These are phyloP conservation scores for Aphelinus certus DNA, from an alignment of 1,140 invertebrate genomes.

Conservation along the genomic window DNA sequence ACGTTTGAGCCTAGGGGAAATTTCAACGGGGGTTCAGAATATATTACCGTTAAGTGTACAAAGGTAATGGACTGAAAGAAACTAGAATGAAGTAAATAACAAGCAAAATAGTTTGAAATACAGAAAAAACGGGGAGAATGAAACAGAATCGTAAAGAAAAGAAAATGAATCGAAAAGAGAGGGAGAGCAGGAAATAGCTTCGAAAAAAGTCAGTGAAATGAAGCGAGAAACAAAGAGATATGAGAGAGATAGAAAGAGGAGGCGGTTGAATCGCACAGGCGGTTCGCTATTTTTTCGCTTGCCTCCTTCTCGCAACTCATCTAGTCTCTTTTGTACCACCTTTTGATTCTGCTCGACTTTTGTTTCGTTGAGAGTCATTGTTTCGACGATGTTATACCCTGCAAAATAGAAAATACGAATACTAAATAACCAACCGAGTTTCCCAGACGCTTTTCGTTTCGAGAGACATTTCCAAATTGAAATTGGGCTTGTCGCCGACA, in stretches of 20 bases:
- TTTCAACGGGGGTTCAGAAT: too few relatives aligned
- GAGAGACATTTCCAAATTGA: too few relatives aligned
- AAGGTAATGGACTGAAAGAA: too few relatives aligned
- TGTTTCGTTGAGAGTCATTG: slow-evolving; percentile 11
- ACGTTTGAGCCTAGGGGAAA: too few relatives aligned
- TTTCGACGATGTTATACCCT: slow-evolving; percentile 9
- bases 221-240: slow-evolving; percentile 4
- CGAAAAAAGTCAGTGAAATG: slow-evolving; percentile 5
- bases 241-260: background rate
- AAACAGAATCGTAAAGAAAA: too few relatives aligned
- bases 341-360: slow-evolving; percentile 16
- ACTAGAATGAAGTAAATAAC: too few relatives aligned
- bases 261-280: slow-evolving; percentile 18
- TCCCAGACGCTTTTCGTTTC: too few relatives aligned
- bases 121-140: too few relatives aligned
- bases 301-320: slow-evolving; percentile 6
- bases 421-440: slow-evolving; percentile 37
- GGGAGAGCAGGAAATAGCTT: background rate
- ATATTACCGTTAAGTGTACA: too few relatives aligned
- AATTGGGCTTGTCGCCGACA: too few relatives aligned
- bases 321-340: slow-evolving; percentile 25
- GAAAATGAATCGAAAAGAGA: background rate
- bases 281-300: slow-evolving; percentile 17
- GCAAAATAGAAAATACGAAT: slow-evolving; percentile 19
- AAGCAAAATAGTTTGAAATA: too few relatives aligned